Conservation (phyloP, 2,113 vertebrate species). For the Ornithorhynchus anatinus region DNA sequence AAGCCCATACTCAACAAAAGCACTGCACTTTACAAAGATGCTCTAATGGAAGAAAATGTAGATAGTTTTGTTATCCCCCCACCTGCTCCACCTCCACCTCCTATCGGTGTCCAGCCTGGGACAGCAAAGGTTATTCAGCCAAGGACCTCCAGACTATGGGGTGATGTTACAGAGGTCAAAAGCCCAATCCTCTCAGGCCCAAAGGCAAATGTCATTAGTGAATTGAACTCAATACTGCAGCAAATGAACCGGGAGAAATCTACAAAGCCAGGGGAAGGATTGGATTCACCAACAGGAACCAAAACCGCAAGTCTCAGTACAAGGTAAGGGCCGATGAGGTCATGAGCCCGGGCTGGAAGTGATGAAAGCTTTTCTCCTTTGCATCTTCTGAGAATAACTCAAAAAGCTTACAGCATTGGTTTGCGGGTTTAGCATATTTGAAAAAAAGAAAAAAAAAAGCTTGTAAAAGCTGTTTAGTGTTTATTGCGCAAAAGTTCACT, state of each 20-base stretch:
- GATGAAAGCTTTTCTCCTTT: no score
- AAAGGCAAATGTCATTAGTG: slow-evolving; percentile 93
- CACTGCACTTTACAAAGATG: slow-evolving; percentile 88
- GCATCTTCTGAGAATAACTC: no score
- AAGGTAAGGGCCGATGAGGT: slow-evolving; percentile 76
- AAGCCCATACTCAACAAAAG: slow-evolving; percentile 92
- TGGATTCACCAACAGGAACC: slow-evolving; percentile 82
- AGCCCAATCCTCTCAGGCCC: slow-evolving; percentile 87
- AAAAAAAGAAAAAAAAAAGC: no score
- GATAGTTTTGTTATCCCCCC: slow-evolving; percentile 85
- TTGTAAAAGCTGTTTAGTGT: no score
- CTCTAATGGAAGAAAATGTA: slow-evolving; percentile 86
- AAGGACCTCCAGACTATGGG: slow-evolving; percentile 94
- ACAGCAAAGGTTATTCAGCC: slow-evolving; percentile 81
- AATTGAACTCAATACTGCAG: slow-evolving; percentile 95
- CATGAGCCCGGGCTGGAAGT: not conserved
- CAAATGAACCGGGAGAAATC: slow-evolving; percentile 93
- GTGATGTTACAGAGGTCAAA: slow-evolving; percentile 84
- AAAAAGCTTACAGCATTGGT: no score
- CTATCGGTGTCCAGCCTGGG: slow-evolving; percentile 70
- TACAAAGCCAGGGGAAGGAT: slow-evolving; percentile 84
- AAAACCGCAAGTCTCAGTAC: slow-evolving; percentile 80
- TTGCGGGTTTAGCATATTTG: no score
- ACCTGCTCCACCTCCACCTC: slow-evolving; percentile 82
- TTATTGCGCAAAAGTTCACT: no score